Evolutionary conservation across 2,797 vertebrate genomes (phyloP).

Genomic region (Lerista edwardsae): DNA sequence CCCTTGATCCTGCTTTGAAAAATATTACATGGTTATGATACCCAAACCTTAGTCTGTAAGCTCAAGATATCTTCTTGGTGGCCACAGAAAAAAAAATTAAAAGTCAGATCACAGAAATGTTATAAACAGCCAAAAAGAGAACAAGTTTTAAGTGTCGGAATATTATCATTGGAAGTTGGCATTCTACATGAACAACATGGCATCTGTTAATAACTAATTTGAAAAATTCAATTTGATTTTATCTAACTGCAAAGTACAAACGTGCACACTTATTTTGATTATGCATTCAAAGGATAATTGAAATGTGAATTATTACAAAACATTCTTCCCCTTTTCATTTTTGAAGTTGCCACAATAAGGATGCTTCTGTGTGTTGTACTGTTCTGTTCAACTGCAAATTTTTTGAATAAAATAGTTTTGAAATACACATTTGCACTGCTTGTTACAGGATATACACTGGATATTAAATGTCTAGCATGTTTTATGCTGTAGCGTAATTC

Average conservation of each 20-base stretch:
- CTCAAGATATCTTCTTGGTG: neutral
- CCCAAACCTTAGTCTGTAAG: neutral
- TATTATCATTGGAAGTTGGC: neutral
- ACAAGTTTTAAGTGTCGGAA: neutral
- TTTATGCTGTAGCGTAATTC: conserved; percentile 13
- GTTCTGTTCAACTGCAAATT: neutral
- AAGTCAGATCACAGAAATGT: neutral
- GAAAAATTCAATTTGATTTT: neutral
- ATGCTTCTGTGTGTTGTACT: neutral
- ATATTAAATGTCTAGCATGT: conserved; percentile 3
- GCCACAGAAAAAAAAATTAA: neutral
- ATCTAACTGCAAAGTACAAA: neutral
- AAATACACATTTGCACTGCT: neutral
- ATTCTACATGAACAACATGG: neutral
- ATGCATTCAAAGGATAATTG: neutral
- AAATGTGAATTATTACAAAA: neutral
- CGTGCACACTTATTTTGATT: neutral
- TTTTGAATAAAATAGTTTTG: neutral
- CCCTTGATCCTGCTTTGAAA: neutral
- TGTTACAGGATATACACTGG: neutral
- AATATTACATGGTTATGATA: neutral
- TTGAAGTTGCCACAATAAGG: no score
- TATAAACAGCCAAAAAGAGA: neutral
- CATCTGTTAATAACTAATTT: neutral
- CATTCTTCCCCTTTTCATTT: neutral